Evolutionary conservation across 1,140 invertebrate genomes (phyloP).

Genomic region (Zophobas morio): DNA sequence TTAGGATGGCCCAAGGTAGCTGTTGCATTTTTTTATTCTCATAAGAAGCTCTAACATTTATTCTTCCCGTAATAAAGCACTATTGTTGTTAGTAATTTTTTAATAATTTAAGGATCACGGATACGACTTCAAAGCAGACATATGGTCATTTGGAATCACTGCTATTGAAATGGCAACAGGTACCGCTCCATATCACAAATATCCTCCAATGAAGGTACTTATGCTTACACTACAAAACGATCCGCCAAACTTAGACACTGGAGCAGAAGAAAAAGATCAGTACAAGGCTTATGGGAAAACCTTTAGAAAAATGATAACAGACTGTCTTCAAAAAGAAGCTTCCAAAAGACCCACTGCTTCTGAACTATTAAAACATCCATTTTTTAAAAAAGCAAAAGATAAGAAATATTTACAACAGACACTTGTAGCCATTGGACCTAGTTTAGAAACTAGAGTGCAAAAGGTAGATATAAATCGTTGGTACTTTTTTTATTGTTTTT

Average conservation of each 20-base stretch:
- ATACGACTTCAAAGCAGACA: conserved; percentile 99
- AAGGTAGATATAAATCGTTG: conserved; percentile 74
- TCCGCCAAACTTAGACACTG: conserved; percentile 96
- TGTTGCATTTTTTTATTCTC: too few species aligned
- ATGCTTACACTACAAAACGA: conserved; percentile 99
- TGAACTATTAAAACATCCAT: conserved; percentile 98
- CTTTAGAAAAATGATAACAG: conserved; percentile 95
- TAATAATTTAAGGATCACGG: conserved; percentile 84
- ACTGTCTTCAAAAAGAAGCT: conserved; percentile 96
- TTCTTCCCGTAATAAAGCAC: too few species aligned
- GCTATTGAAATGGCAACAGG: conserved; percentile 99
- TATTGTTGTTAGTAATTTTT: too few species aligned
- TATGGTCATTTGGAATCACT: conserved; percentile 99
- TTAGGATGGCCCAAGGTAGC: too few species aligned
- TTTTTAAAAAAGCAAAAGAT: conserved; percentile 99
- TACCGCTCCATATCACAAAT: conserved; percentile 98
- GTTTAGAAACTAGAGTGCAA: conserved; percentile 89
- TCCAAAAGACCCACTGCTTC: conserved; percentile 95
- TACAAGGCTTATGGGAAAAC: conserved; percentile 98
- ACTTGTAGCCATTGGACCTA: conserved; percentile 88
- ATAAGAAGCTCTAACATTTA: too few species aligned
- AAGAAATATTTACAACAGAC: conserved; percentile 94
- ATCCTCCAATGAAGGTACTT: conserved; percentile 98
- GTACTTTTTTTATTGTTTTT: not conserved
- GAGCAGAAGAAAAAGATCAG: conserved; percentile 96